These are phyloP conservation scores for Mythimna loreyi DNA, from an alignment of 2,888 invertebrate genomes.

Conservation along the genomic window DNA sequence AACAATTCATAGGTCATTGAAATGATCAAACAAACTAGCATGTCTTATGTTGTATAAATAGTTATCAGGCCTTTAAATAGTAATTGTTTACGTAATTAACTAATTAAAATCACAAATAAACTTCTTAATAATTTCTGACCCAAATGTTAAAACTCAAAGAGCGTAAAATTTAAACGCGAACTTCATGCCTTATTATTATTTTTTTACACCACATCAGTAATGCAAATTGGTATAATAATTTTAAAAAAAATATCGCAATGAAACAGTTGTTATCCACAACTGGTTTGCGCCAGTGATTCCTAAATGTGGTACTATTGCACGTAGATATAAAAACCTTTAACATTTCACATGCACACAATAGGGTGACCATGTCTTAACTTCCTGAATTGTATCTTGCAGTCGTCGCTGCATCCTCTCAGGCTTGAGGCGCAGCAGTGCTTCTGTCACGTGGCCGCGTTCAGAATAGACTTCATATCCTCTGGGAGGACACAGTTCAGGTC, in stretches of 20 bases:
- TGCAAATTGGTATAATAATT: conserved; percentile 19
- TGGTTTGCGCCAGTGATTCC: conserved; percentile 34
- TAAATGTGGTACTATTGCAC: conserved; percentile 46
- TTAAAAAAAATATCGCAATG: conserved; percentile 48
- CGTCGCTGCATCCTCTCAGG: conserved; percentile 84
- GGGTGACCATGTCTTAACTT: conserved; percentile 71
- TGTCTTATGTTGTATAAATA: conserved; percentile 12
- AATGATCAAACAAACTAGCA: conserved; percentile 18
- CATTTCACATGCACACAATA: conserved; percentile 76
- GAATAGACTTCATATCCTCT: conserved; percentile 96
- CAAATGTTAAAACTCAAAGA: conserved; percentile 22
- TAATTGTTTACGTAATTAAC: conserved; percentile 6
- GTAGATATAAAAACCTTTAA: conserved; percentile 28
- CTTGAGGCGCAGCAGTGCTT: conserved; percentile 85
- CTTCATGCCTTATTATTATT: conserved; percentile 12
- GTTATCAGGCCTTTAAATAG: conserved; percentile 3
- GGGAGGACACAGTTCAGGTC: conserved; percentile 96
- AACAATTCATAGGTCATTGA: conserved; percentile 36
- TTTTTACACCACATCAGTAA: conserved; percentile 37
- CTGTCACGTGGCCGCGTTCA: conserved; percentile 92
- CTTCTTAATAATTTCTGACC: conserved; percentile 21
- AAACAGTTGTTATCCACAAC: conserved; percentile 39
- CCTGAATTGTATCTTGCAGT: conserved; percentile 79
- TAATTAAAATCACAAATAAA: conserved; percentile 24
- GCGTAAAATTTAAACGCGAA: conserved; percentile 5